Base-by-base conservation (phyloP, 2,113 vertebrate species). In the Cisticola juncidis region DNA sequence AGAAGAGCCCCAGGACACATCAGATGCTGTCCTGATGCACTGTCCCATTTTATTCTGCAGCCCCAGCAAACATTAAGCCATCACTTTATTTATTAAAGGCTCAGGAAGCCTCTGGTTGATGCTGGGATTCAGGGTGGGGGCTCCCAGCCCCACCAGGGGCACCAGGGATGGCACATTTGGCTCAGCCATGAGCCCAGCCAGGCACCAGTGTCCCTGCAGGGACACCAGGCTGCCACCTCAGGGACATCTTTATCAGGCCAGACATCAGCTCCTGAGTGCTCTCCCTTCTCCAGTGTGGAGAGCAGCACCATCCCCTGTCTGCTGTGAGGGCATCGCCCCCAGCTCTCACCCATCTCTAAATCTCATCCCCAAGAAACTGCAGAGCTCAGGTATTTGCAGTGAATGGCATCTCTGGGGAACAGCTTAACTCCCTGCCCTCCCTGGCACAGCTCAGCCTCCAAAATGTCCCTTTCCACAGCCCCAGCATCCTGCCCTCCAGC, bases 321-420 rank as follows among this genome's bases (percentile, higher is more conserved):
- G 0, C 2, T 4, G 21, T 0, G 1, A 70, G 44, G 64, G 21
- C 22, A 14, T 8, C 0, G 0, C 54, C 61, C n/a, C 53, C 6
- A 6, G 3, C 31, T 51, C 62, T 7, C 61, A 47, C 19, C 12
- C 4, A 2, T 3, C 78, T 26, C 65, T 13, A 45, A 35, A 45
- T 31, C 66, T 57, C 40, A 35, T 7, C 35, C 35, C 53, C 62
- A 42, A 22, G 22, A 21, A 4, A 22, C 33, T 14, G 22, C 60
- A 68, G 70, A 68, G 21, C 48, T 77, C 71, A 1, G 6, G 3
- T 7, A 4, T 48, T 28, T 48, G 36, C 38, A 25, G 64, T 1
- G 4, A 57, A 36, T 1, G 44, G 40, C 31, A 77, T 0, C 18
- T 62, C 29, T 1, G 70, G 42, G 28, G 17, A 29, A 21, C 47